Base-by-base conservation (phyloP, 2,113 vertebrate species). In the Eira barbara region DNA sequence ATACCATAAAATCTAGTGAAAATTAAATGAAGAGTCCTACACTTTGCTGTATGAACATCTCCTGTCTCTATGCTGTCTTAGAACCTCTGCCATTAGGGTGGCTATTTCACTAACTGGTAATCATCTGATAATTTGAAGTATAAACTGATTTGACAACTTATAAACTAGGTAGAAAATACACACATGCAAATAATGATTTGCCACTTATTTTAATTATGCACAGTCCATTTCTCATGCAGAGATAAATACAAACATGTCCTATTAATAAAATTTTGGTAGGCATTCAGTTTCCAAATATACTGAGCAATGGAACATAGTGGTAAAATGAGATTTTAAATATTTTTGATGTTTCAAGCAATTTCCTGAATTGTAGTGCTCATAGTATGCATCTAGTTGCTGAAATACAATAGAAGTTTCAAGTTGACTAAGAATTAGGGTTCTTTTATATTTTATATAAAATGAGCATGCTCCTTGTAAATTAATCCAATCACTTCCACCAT, bases 1-100 rank as follows among this genome's bases (percentile, higher is more conserved):
- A 98, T 94, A 92, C 79, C 83, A 95, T 90, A 93, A 95, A 93
- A 97, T 88, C 34, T 94, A 85, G 71, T 98, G 67, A 96, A 96
- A 97, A 96, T 96, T 90, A 90, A 96, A 95, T 90, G 67, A 78
- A 93, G 88, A 95, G 57, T 61, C 29, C 71, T 91, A 65, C 13
- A 97, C 92, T 94, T 95, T 88, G 34, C 57, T 82, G 61, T 79
- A 94, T 36, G 73, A 91, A 39, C 81, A 93, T 90, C 59, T 93
- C 65, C 11, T 96, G 25, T 95, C 61, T 95, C 27, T 57, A 39
- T 57, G 39, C 49, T 96, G 20, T 90, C 85, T 94, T 94, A 79
- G 21, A 90, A 20, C 36, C n/a, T 93, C 87, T 94, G 59, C 34
- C 63, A 82, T 85, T 95, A 96, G 52, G 25, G 87, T 96, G 95